Evolutionary conservation across 2,797 vertebrate genomes (phyloP).

Genomic region (Synaphobranchus kaupii): DNA sequence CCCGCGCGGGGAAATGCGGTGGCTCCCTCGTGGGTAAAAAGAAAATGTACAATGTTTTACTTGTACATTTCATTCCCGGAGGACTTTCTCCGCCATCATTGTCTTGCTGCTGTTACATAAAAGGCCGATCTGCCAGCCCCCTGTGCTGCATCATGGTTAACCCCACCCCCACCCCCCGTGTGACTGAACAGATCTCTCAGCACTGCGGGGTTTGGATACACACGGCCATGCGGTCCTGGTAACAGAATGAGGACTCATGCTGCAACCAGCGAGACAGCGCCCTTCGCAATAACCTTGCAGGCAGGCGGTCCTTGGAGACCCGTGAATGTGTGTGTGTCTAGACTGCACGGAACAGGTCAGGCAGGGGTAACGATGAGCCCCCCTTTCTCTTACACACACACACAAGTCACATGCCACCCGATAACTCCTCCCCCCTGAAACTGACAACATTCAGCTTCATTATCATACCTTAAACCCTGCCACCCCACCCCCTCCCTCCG

Average conservation of each 20-base stretch:
- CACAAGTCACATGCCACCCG: constrained; percentile 8
- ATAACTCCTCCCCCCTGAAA: constrained; percentile 11
- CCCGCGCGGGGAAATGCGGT: not conserved
- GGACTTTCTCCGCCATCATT: not conserved
- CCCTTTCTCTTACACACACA: not conserved
- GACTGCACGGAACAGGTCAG: constrained; percentile 11
- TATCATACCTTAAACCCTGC: constrained; percentile 15
- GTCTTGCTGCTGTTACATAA: not conserved
- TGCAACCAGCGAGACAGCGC: not conserved
- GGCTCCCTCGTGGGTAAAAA: not conserved
- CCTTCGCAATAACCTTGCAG: not conserved
- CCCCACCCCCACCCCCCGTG: not conserved
- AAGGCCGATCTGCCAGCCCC: not conserved
- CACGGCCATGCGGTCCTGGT: not conserved
- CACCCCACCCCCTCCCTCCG: not conserved
- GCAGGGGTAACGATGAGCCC: constrained; percentile 12
- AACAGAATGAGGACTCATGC: not conserved
- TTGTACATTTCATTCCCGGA: not conserved
- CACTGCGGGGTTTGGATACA: constrained; percentile 2
- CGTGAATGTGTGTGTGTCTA: not conserved
- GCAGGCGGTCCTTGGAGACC: not conserved
- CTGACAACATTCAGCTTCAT: constrained; percentile 28
- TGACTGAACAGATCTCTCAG: constrained; percentile 5
- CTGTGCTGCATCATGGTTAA: not conserved
- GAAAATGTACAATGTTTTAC: not conserved